These are phyloP conservation scores for Apamea sordens DNA, from an alignment of 2,888 invertebrate species.

Conservation along the genomic window DNA sequence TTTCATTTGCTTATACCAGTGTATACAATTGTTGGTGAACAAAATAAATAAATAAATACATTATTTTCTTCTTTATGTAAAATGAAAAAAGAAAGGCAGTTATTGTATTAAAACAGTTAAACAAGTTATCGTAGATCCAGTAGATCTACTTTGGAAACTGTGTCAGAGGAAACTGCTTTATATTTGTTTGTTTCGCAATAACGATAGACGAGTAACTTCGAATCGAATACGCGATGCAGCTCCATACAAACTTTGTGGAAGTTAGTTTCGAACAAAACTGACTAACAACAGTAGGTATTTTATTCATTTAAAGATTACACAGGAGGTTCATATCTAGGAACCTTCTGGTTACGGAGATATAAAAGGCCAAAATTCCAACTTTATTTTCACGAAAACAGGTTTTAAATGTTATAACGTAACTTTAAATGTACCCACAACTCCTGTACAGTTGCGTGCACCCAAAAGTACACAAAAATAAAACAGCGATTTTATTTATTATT, in stretches of 20 bases:
- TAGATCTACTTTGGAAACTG: slow-evolving; percentile 16
- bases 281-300: not conserved
- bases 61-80: no score
- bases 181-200: not conserved
- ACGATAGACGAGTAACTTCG: slow-evolving; percentile 9
- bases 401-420: no score
- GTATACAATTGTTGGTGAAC: no score
- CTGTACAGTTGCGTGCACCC: no score
- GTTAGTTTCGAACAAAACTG: slow-evolving; percentile 1
- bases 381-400: not conserved
- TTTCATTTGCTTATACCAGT: no score
- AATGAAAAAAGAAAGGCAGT: no score
- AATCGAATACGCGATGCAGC: slow-evolving; percentile 15
- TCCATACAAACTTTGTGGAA: not conserved
- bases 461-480: no score
- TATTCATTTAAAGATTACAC: not conserved
- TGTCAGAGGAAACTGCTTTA: not conserved
- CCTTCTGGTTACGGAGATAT: not conserved
- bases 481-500: no score
- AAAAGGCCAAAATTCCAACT: not conserved
- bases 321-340: not conserved
- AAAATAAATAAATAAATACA: no score
- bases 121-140: not conserved
- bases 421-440: no score
- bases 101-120: no score